Evolutionary conservation across 2,888 invertebrate genomes (phyloP), one percentile per base, ranked within the genome.

Genomic region (Callinectes sapidus): DNA sequence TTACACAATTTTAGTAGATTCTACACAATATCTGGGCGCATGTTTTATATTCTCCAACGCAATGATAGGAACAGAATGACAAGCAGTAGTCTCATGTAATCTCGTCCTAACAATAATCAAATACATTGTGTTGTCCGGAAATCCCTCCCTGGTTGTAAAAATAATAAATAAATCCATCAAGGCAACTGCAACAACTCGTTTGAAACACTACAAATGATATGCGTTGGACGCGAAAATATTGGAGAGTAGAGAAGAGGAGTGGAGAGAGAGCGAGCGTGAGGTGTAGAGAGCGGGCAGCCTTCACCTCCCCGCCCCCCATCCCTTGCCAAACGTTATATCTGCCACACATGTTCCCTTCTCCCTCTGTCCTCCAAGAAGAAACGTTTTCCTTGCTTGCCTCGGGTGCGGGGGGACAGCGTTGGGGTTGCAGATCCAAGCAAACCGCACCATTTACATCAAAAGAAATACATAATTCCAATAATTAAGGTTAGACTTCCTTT

Each of bases 311-410:
- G 23, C 91, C 91, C 92, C 88, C 66, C 90, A 32, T 85, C 91
- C 92, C 91, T 87, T 92, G 92, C 92, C 92, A 92, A 92, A 92
- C 92, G 92, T 92, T 92, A 92, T 92, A 92, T 91, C 91, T 91
- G 91, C 89, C 87, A 91, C 92, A 92, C 90, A 92, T 91, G 92
- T 92, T 90, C 92, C 92, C 90, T 90, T 90, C 90, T 88, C 81
- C 88, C 54, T 81, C 89, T 92, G 92, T 92, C 90, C 90, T 92
- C 89, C 90, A 90, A 90, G 92, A 91, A 90, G 92, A 91, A 92
- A 92, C 92, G 92, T 92, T 92, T 92, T 87, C 90, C 91, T 90
- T 91, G 92, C 92, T 91, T 92, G 92, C 91, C 88, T 88, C 61
- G 88, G 85, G 87, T 87, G 87, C n/a, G 88, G 89, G 88, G 92